phyloP scores from a whole-genome alignment of 2,888 invertebrate genomes.

The Sphaerophoria taeniata region DNA sequence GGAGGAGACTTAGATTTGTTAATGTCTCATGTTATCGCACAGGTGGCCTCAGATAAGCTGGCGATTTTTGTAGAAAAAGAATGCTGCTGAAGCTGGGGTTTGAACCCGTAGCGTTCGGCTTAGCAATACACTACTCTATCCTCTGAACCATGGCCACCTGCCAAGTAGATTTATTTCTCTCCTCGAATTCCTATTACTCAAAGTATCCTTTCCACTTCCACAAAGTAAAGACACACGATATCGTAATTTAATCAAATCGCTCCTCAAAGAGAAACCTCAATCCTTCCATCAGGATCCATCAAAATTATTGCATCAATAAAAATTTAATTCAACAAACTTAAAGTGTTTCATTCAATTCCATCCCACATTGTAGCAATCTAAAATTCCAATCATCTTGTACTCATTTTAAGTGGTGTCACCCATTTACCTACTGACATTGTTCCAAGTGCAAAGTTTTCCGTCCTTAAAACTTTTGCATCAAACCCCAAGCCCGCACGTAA shows the following conservation, averaged over 20 bases:
- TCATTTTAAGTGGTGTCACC: constrained; percentile 50
- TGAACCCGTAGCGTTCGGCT: too few species aligned
- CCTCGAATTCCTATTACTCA: too few species aligned
- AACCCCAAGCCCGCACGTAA: not conserved
- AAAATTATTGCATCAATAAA: constrained; percentile 35
- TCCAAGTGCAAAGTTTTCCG: constrained; percentile 19
- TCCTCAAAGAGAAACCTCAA: constrained; percentile 5
- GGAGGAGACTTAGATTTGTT: too few species aligned
- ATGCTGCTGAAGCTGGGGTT: too few species aligned
- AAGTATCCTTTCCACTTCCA: not conserved
- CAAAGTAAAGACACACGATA: not conserved
- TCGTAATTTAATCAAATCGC: constrained; percentile 12
- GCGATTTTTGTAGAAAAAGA: too few species aligned
- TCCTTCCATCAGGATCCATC: constrained; percentile 5
- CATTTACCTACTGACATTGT: constrained; percentile 53
- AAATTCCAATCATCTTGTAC: constrained; percentile 43
- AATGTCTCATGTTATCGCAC: too few species aligned
- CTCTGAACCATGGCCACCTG: too few species aligned
- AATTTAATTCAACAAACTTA: constrained; percentile 26
- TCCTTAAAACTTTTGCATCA: constrained; percentile 21
- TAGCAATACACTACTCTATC: too few species aligned
- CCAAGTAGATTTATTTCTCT: too few species aligned
- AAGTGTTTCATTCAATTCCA: constrained; percentile 27
- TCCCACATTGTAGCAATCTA: constrained; percentile 11
- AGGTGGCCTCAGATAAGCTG: too few species aligned